phyloP scores from a whole-genome alignment of 2,888 invertebrate species.

The Leptodirus hochenwartii region DNA sequence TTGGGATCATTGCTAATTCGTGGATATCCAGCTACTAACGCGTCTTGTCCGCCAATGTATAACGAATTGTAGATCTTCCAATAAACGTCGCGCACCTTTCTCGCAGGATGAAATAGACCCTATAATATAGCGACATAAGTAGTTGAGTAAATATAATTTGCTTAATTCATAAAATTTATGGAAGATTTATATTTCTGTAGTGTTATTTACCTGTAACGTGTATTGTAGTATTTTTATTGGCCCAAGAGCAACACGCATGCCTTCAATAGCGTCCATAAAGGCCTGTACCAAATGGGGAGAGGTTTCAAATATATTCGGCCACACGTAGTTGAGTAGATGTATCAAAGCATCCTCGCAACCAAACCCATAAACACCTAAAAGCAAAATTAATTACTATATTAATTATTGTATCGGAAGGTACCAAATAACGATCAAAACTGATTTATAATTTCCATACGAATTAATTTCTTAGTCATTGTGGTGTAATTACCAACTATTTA shows the following conservation, averaged over 20 bases:
- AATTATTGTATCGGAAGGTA: no score
- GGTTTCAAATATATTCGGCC: conserved; percentile 99
- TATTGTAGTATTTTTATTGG: conserved; percentile 95
- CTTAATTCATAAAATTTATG: background rate
- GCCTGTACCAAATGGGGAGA: conserved; percentile 99
- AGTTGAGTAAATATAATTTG: conserved; percentile 6
- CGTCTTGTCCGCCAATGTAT: conserved; percentile 97
- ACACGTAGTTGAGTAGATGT: conserved; percentile 94
- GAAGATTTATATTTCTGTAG: background rate
- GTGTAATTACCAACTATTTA: no score
- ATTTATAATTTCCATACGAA: no score
- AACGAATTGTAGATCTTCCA: conserved; percentile 99
- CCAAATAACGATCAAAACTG: no score
- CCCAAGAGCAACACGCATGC: conserved; percentile 89
- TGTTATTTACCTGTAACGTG: conserved; percentile 75
- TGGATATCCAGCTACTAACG: conserved; percentile 95
- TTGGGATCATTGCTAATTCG: conserved; percentile 88
- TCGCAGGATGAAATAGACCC: conserved; percentile 96
- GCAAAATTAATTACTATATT: no score
- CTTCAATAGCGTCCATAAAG: conserved; percentile 98
- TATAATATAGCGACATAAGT: conserved; percentile 28
- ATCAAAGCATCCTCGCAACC: conserved; percentile 97
- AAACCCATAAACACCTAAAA: conserved; percentile 97
- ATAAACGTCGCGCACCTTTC: conserved; percentile 97
- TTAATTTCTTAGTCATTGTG: no score